phyloP scores from a whole-genome alignment of 2,113 vertebrate species.

The Nothobranchius kuhntae region DNA sequence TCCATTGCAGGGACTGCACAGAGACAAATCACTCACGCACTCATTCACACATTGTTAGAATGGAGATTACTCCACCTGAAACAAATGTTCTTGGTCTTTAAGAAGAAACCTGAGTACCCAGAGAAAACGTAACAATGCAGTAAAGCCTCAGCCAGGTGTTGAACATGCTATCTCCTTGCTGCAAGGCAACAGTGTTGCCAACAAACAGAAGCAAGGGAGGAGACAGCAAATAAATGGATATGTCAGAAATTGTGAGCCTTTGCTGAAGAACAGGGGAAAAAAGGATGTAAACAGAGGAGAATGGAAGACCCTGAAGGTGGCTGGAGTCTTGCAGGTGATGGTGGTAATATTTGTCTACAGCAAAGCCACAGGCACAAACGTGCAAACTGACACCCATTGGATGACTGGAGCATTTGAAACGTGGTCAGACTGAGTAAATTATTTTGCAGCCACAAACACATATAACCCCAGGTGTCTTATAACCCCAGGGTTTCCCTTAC shows the following conservation, averaged over 20 bases:
- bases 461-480: conserved; percentile 37
- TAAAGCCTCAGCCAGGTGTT: too few species aligned
- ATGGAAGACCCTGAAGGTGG: conserved; percentile 40
- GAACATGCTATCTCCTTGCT: too few species aligned
- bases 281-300: conserved; percentile 22
- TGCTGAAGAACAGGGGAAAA: conserved; percentile 32
- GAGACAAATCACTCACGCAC: too few species aligned
- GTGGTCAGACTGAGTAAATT: conserved; percentile 43
- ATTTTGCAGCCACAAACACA: conserved; percentile 49
- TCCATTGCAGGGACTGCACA: too few species aligned
- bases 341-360: conserved; percentile 51
- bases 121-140: too few species aligned
- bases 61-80: too few species aligned
- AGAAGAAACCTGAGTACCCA: too few species aligned
- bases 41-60: too few species aligned
- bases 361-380: conserved; percentile 47
- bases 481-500: too few species aligned
- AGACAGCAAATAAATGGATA: background rate
- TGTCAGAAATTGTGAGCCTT: conserved; percentile 10
- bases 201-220: background rate
- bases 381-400: conserved; percentile 5
- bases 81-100: too few species aligned
- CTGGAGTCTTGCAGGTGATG: conserved; percentile 36
- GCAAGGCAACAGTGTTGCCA: too few species aligned
- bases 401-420: conserved; percentile 33